phyloP scores from a whole-genome alignment of 2,113 vertebrate genomes.

The Ophiodon elongatus region DNA sequence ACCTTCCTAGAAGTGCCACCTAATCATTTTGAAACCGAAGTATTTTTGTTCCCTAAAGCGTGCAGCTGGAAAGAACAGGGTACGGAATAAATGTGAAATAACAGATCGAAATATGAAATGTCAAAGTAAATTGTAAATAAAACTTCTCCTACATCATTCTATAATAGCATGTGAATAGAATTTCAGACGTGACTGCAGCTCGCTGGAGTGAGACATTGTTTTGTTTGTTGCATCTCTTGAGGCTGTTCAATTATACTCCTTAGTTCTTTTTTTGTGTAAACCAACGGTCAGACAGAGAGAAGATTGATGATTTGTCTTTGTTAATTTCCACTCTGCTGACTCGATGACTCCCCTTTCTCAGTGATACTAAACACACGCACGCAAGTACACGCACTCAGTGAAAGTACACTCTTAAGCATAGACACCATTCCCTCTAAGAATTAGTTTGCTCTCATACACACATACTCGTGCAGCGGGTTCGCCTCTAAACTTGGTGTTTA shows the following conservation, averaged over 20 bases:
- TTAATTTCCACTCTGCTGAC: slow-evolving; percentile 75
- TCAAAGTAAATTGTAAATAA: slow-evolving; percentile 64
- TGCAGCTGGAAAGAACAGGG: background rate
- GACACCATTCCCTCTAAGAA: slow-evolving; percentile 24
- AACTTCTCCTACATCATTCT: slow-evolving; percentile 43
- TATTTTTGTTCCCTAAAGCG: slow-evolving; percentile 12
- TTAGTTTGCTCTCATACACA: slow-evolving; percentile 23
- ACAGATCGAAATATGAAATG: slow-evolving; percentile 63
- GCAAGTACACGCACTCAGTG: slow-evolving; percentile 1
- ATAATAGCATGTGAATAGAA: slow-evolving; percentile 60
- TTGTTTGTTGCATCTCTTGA: slow-evolving; percentile 70
- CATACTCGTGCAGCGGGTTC: slow-evolving; percentile 17
- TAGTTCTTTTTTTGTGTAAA: slow-evolving; percentile 73
- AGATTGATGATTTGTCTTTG: slow-evolving; percentile 77
- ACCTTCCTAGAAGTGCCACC: background rate
- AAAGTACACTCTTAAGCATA: slow-evolving; percentile 44
- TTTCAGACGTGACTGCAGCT: slow-evolving; percentile 70
- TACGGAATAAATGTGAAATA: slow-evolving; percentile 37
- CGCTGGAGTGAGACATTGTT: slow-evolving; percentile 73
- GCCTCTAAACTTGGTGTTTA: slow-evolving; percentile 70
- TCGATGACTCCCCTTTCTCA: slow-evolving; percentile 55
- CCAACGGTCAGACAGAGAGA: slow-evolving; percentile 59
- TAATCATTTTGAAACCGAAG: slow-evolving; percentile 18
- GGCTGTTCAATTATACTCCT: slow-evolving; percentile 72
- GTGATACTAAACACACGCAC: slow-evolving; percentile 1